Conservation (phyloP, 2,888 invertebrate genomes). For the Aporophyla lueneburgensis region DNA sequence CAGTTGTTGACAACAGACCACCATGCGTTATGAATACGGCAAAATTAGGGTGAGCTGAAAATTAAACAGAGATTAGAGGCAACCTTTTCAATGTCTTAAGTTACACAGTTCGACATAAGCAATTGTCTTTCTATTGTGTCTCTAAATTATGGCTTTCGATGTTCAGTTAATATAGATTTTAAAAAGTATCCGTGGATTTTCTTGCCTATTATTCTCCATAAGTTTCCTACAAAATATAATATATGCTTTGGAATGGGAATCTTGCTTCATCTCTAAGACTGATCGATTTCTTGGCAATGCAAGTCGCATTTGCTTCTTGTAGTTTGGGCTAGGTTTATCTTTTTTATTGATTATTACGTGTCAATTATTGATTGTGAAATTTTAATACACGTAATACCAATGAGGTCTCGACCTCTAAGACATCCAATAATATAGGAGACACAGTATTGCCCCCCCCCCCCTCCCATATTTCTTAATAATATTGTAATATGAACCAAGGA, state of each 20-base stretch:
- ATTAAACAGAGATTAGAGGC: not conserved
- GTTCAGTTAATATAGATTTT: not conserved
- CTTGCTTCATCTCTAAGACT: not conserved
- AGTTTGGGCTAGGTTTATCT: too few species aligned
- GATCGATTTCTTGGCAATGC: not conserved
- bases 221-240: too few species aligned
- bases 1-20: constrained; percentile 75
- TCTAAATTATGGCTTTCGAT: too few species aligned
- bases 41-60: constrained; percentile 75
- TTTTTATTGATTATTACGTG: not conserved
- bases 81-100: too few species aligned
- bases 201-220: not conserved
- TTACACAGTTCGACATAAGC: too few species aligned
- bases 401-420: too few species aligned
- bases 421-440: too few species aligned
- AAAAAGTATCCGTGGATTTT: not conserved
- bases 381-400: too few species aligned
- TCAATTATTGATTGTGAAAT: not conserved
- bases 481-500: not conserved
- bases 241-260: not conserved
- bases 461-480: not conserved
- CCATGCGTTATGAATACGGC: constrained; percentile 76
- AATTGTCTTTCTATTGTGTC: too few species aligned
- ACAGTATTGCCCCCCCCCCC: too few species aligned
- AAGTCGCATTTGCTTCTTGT: not conserved